Percentiles rank a stretch among this genome's conserved stretches.
Evolutionary conservation across 2,797 vertebrate species (phyloP).

Genomic region (Spinus pinus): DNA sequence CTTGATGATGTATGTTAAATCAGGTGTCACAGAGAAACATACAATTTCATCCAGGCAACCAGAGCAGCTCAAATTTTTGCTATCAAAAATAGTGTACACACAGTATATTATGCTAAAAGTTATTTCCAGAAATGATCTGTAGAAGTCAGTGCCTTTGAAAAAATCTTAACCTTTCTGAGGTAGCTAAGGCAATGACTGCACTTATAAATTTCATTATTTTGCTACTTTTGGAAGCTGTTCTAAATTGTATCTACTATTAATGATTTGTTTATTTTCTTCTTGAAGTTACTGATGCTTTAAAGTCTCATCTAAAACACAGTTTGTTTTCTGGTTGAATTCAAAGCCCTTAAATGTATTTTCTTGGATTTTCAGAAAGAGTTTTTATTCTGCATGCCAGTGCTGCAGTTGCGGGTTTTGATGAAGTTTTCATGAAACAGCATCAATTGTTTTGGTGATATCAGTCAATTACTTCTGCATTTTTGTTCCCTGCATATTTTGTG

Average conservation of each 20-base stretch:
- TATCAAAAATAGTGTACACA: not conserved
- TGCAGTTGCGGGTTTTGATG: not conserved
- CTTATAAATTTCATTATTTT: not conserved
- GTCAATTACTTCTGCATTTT: not conserved
- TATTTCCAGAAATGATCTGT: not conserved
- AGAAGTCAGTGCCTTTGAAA: not conserved
- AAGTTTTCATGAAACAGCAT: not conserved
- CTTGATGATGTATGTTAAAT: not conserved
- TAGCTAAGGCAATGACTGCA: not conserved
- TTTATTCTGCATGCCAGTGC: not conserved
- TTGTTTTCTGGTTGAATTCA: not conserved
- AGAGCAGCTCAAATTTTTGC: not conserved
- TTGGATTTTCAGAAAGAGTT: not conserved
- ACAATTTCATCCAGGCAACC: not conserved
- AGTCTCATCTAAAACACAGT: not conserved
- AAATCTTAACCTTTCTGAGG: not conserved
- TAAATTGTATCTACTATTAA: not conserved
- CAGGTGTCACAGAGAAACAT: not conserved
- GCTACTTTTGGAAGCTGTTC: not conserved
- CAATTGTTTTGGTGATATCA: not conserved
- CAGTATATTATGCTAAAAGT: not conserved
- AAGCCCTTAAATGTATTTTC: not conserved
- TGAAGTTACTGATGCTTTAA: not conserved
- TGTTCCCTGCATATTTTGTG: not conserved
- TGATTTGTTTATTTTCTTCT: not conserved